Conservation (phyloP, 2,113 vertebrate genomes). For the Natator depressus region DNA sequence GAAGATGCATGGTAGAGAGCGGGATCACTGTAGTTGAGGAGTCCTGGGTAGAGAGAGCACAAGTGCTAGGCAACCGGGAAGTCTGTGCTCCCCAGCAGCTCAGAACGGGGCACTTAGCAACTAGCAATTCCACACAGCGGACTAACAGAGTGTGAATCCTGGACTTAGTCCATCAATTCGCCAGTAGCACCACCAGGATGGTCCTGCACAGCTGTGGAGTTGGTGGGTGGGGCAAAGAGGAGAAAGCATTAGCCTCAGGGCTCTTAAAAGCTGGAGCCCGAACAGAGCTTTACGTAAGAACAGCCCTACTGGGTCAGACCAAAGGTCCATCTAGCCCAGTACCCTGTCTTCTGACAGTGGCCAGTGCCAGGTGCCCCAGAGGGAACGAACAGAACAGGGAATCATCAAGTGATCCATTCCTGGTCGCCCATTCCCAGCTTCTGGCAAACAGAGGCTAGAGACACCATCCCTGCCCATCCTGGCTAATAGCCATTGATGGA, state of each 20-base stretch:
- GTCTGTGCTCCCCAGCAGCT: background rate
- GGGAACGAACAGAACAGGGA: no score
- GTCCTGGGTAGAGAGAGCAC: no score
- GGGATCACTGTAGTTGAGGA: background rate
- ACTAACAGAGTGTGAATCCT: background rate
- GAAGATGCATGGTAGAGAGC: background rate
- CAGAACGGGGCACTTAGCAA: background rate
- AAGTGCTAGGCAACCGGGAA: background rate
- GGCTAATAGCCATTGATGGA: no score
- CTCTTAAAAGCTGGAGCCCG: background rate
- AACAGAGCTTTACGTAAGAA: no score
- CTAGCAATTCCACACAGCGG: background rate
- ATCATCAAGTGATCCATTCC: no score
- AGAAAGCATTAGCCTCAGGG: accelerated
- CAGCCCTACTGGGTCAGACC: no score
- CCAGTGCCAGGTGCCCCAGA: no score
- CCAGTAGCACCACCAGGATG: background rate
- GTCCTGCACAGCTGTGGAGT: background rate
- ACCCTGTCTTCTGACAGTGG: no score
- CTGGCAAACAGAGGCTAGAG: no score
- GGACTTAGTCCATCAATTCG: background rate
- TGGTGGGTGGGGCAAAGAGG: background rate
- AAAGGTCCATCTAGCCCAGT: no score
- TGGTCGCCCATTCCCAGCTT: no score
- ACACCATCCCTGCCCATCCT: no score